Percentiles rank a stretch among this genome's conserved stretches.
These are phyloP conservation scores for Festucalex cinctus DNA, from an alignment of 2,113 vertebrate genomes.

Conservation along the genomic window DNA sequence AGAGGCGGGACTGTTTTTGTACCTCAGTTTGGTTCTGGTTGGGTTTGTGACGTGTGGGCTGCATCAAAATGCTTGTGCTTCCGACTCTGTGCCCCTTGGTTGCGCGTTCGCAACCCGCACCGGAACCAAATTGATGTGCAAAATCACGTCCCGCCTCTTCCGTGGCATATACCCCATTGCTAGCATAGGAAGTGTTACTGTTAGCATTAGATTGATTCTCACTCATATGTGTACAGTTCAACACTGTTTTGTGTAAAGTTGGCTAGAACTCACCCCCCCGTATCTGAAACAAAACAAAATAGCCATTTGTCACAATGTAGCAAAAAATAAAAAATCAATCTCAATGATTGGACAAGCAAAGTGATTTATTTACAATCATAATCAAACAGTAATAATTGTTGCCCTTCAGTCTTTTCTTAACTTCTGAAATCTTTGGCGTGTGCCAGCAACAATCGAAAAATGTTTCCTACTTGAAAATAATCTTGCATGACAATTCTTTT, in stretches of 20 bases:
- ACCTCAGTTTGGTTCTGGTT: no score
- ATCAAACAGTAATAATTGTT: slow-evolving; percentile 33
- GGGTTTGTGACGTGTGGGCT: no score
- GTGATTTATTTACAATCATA: slow-evolving; percentile 70
- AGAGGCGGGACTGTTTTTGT: no score
- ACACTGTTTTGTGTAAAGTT: neutral
- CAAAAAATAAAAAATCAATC: neutral
- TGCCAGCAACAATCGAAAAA: slow-evolving; percentile 35
- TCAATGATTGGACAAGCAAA: slow-evolving; percentile 72
- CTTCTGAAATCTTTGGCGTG: slow-evolving; percentile 58
- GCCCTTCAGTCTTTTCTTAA: slow-evolving; percentile 42
- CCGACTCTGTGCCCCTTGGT: no score
- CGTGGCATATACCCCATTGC: no score
- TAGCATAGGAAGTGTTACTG: neutral
- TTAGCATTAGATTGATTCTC: neutral
- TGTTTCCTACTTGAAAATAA: slow-evolving; percentile 1
- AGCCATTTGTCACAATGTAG: no score
- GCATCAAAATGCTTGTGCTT: no score
- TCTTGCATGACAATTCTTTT: slow-evolving; percentile 15
- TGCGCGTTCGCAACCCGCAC: no score
- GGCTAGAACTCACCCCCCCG: no score
- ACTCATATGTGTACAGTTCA: neutral
- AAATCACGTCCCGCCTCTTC: no score
- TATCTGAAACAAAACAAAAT: no score
- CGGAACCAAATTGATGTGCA: no score